Evolutionary conservation across 2,888 invertebrate genomes (phyloP).

Genomic region (Drosophila barbarae): DNA sequence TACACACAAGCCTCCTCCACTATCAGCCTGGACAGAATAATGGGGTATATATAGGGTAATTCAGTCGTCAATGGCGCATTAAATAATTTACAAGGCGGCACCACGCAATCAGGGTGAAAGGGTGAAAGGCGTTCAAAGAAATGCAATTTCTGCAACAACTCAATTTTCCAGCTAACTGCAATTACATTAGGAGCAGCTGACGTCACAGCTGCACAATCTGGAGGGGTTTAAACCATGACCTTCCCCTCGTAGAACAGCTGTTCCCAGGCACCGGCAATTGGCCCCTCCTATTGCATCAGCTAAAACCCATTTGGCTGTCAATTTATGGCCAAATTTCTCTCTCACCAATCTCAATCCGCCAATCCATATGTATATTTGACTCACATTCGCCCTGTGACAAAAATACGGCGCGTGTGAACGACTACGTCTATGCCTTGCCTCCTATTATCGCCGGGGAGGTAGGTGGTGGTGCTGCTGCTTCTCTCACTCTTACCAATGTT

Average conservation of each 20-base stretch:
- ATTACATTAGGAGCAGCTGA: constrained; percentile 27
- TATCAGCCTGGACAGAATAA: constrained; percentile 27
- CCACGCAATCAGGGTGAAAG: constrained; percentile 21
- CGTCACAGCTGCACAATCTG: constrained; percentile 10
- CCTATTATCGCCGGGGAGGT: constrained; percentile 37
- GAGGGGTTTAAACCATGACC: constrained; percentile 15
- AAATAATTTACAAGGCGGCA: constrained; percentile 41
- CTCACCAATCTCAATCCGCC: constrained; percentile 1
- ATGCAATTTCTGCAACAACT: constrained; percentile 24
- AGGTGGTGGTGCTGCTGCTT: neutral
- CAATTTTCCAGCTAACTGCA: constrained; percentile 20
- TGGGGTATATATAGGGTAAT: constrained; percentile 20
- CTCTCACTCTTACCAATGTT: constrained; percentile 10
- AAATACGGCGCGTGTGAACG: constrained; percentile 48
- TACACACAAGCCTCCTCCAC: constrained; percentile 10
- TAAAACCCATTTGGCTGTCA: constrained; percentile 5
- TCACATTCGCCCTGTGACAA: constrained; percentile 59
- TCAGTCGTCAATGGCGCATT: constrained; percentile 30
- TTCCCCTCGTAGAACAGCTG: constrained; percentile 16
- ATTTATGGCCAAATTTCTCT: constrained; percentile 1
- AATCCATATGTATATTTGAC: constrained; percentile 54
- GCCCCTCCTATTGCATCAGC: constrained; percentile 50
- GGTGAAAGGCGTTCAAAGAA: constrained; percentile 9
- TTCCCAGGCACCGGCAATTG: neutral
- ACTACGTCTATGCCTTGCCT: constrained; percentile 29